Conservation (phyloP, 1,140 invertebrate genomes). For the Scaptodrosophila lebanonensis region DNA sequence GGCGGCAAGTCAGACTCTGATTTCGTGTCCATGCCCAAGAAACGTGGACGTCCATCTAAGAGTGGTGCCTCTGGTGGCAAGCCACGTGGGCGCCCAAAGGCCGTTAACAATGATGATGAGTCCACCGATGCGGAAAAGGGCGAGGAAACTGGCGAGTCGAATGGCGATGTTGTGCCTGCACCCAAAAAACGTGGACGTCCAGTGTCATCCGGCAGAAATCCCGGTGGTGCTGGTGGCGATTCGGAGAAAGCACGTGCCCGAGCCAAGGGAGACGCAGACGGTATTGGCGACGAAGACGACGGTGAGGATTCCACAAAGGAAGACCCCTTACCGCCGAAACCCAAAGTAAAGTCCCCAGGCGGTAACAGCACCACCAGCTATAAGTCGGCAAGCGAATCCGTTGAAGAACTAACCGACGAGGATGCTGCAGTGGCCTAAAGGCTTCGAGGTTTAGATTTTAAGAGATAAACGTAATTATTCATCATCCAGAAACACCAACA, state of each 20-base stretch:
- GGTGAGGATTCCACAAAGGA: too few species aligned
- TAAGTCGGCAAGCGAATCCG: too few species aligned
- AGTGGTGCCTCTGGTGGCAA: slow-evolving; percentile 18
- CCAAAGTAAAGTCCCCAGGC: too few species aligned
- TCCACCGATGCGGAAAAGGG: slow-evolving; percentile 24
- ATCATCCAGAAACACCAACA: too few species aligned
- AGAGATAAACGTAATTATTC: too few species aligned
- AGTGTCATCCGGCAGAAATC: neutral
- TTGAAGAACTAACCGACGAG: too few species aligned
- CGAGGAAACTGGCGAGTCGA: neutral
- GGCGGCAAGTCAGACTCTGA: neutral
- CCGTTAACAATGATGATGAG: slow-evolving; percentile 2
- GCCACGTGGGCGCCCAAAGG: slow-evolving; percentile 26
- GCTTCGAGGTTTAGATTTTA: too few species aligned
- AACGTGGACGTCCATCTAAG: slow-evolving; percentile 42
- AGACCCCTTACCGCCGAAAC: too few species aligned
- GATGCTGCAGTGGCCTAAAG: too few species aligned
- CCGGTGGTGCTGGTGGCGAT: neutral
- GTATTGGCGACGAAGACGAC: neutral
- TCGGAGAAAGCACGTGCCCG: neutral
- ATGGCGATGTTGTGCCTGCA: neutral
- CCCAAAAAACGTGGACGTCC: neutral
- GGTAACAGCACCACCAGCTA: too few species aligned
- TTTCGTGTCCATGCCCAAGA: slow-evolving; percentile 27
- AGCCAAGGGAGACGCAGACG: neutral